These are phyloP conservation scores for Odontamblyopus lacepedii DNA, from an alignment of 2,797 vertebrate genomes.

Conservation along the genomic window DNA sequence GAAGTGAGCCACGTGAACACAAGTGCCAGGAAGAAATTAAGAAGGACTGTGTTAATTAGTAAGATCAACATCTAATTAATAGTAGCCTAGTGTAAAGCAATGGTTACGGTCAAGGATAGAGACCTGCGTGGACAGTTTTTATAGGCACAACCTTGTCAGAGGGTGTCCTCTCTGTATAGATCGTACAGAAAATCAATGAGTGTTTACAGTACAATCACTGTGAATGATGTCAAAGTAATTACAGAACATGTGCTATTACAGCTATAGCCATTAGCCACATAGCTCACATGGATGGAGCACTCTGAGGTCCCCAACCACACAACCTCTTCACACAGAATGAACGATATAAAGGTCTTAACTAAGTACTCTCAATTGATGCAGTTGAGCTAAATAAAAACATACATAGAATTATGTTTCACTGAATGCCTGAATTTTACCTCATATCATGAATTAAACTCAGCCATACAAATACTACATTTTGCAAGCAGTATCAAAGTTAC, in stretches of 20 bases:
- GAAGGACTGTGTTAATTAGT: conserved; percentile 63
- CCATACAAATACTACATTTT: not conserved
- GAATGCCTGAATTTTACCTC: not conserved
- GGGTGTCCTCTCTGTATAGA: not conserved
- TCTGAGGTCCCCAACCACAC: not conserved
- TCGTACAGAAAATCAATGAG: conserved; percentile 4
- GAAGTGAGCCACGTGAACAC: conserved; percentile 50
- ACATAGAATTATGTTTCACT: not conserved
- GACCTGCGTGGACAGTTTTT: conserved; percentile 48
- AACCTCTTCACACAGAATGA: not conserved
- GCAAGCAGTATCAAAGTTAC: not conserved
- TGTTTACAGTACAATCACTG: conserved; percentile 47
- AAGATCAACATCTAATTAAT: conserved; percentile 71
- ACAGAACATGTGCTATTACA: conserved; percentile 60
- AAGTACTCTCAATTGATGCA: not conserved
- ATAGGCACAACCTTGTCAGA: not conserved
- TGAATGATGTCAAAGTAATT: conserved; percentile 72
- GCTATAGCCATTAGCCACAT: not conserved
- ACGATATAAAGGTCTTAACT: not conserved
- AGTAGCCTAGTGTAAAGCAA: conserved; percentile 25
- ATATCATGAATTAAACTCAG: not conserved
- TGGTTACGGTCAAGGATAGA: conserved; percentile 56
- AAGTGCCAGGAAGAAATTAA: conserved; percentile 26
- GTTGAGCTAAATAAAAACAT: not conserved
- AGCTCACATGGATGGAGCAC: not conserved